A percentile compares a stretch with the other conserved stretches of the same genome.
Conservation (phyloP, 2,113 vertebrate species). For the Nanorana parkeri region DNA sequence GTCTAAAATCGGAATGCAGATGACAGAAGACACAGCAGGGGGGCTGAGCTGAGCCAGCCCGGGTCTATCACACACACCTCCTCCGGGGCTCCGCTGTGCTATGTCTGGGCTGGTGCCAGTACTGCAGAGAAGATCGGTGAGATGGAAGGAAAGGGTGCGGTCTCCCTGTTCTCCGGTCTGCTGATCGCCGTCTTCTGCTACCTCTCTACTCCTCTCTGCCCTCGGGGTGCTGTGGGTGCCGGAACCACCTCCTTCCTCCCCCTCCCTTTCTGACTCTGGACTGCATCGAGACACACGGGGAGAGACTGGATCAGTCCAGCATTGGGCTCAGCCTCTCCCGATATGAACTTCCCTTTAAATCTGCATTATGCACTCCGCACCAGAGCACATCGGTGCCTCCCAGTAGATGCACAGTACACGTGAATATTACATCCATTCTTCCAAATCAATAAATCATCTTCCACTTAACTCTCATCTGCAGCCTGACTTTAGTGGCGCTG, state of each 20-base stretch:
- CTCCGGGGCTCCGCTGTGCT: not conserved
- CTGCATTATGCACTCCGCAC: not conserved
- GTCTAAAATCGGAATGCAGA: not conserved
- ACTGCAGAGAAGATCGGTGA: conserved; percentile 21
- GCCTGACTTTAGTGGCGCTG: no score
- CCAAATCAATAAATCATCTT: no score
- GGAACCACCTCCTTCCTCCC: conserved; percentile 7
- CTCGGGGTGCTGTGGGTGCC: conserved; percentile 34
- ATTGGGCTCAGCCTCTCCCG: not conserved
- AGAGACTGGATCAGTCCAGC: not conserved
- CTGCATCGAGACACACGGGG: not conserved
- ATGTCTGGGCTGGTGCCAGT: conserved; percentile 33
- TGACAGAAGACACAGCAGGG: not conserved
- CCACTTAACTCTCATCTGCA: no score
- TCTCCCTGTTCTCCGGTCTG: not conserved
- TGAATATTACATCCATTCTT: no score
- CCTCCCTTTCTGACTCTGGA: conserved; percentile 19
- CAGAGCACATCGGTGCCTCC: not conserved
- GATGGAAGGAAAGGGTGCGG: conserved; percentile 11
- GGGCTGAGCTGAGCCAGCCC: not conserved
- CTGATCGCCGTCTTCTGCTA: not conserved
- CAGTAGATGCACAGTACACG: no score
- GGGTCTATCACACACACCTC: not conserved
- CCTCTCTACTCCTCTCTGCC: not conserved
- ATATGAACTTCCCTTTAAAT: not conserved